A percentile compares a stretch with the other conserved stretches of the same genome.
phyloP scores from a whole-genome alignment of 2,797 vertebrate genomes.

The Helarctos malayanus region DNA sequence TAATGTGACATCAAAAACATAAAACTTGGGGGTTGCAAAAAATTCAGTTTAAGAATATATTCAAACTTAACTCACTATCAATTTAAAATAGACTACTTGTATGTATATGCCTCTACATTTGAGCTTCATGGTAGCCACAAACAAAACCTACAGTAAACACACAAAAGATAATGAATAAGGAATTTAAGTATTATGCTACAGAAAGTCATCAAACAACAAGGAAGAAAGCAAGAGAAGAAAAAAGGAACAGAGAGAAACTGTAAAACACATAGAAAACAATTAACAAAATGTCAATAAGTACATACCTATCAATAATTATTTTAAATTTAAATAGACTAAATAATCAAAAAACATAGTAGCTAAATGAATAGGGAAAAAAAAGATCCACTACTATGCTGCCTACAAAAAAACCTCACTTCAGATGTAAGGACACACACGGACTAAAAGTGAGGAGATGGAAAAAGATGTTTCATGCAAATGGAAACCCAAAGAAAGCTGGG shows the following conservation, averaged over 20 bases:
- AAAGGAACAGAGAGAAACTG: neutral
- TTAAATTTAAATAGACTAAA: neutral
- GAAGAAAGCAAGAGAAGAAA: neutral
- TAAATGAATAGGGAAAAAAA: neutral
- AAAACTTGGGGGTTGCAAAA: neutral
- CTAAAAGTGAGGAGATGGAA: neutral
- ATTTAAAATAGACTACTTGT: neutral
- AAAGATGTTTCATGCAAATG: neutral
- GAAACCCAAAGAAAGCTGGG: neutral
- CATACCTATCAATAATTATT: neutral
- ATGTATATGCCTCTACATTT: neutral
- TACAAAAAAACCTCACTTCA: neutral
- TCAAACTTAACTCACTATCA: neutral
- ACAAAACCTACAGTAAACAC: neutral
- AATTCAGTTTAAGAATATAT: neutral
- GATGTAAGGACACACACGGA: neutral
- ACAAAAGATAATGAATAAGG: neutral
- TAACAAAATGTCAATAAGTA: neutral
- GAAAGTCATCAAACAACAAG: neutral
- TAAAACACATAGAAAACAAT: neutral
- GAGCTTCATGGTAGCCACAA: neutral
- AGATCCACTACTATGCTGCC: neutral
- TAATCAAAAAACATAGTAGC: neutral
- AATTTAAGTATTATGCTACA: neutral
- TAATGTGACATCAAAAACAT: neutral